Conservation (phyloP, 64 coral and sea anemone species). For the Trachythela sp. region DNA sequence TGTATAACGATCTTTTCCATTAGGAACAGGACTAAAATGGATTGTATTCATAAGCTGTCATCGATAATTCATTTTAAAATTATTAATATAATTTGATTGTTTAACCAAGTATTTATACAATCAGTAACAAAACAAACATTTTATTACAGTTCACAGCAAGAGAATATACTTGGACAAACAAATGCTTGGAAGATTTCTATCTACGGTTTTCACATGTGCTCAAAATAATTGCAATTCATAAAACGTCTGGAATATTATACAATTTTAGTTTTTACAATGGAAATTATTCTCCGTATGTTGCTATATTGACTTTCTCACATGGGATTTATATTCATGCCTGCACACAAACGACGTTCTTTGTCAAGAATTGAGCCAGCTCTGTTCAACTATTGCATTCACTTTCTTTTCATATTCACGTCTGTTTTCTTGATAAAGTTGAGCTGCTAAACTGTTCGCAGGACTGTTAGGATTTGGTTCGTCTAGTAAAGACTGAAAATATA, state of each 20-base stretch:
- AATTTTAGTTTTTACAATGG: conserved; percentile 19
- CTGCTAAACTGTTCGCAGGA: conserved; percentile 98
- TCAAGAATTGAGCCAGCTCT: conserved; percentile 71
- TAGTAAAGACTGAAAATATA: conserved; percentile 68
- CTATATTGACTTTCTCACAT: background rate
- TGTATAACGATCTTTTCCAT: no score
- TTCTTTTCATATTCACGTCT: conserved; percentile 98
- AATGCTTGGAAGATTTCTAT: background rate
- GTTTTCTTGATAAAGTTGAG: conserved; percentile 98
- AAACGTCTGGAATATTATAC: background rate
- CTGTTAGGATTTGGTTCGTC: conserved; percentile 99
- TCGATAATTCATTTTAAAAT: no score
- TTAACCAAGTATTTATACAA: no score
- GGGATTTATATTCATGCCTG: background rate
- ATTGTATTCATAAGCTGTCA: no score
- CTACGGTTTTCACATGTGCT: background rate
- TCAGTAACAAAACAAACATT: no score
- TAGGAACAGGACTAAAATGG: no score
- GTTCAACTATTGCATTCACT: conserved; percentile 83
- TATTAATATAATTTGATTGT: no score
- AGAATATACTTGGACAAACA: background rate
- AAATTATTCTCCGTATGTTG: background rate
- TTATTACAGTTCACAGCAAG: background rate
- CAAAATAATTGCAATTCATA: background rate
- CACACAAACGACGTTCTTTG: background rate